Evolutionary conservation across 2,113 vertebrate species (phyloP).

Genomic region (Corvus hawaiiensis): DNA sequence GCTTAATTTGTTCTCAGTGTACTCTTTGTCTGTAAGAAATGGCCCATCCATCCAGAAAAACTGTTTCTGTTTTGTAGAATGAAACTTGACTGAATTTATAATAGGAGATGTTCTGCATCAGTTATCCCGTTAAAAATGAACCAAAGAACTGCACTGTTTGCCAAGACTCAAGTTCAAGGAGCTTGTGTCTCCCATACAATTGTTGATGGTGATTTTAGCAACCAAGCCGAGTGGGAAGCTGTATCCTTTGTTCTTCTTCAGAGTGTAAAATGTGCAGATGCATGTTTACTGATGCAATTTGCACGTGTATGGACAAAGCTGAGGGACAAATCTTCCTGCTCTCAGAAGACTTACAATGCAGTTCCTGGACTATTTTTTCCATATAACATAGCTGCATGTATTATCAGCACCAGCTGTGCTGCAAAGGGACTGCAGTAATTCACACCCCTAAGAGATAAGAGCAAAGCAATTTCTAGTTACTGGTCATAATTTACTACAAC

Average conservation of each 20-base stretch:
- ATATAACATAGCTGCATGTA: background rate
- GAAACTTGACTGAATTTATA: background rate
- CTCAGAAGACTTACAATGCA: background rate
- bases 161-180: background rate
- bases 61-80: background rate
- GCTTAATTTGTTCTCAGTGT: slow-evolving; percentile 14
- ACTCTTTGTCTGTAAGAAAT: slow-evolving; percentile 9
- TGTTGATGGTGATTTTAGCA: background rate
- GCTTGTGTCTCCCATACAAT: background rate
- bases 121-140: slow-evolving; percentile 14
- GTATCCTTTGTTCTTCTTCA: background rate
- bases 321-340: background rate
- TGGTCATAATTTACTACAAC: background rate
- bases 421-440: background rate
- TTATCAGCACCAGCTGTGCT: background rate
- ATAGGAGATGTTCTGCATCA: slow-evolving; percentile 5
- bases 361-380: background rate
- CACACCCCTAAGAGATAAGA: background rate
- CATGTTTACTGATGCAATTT: background rate
- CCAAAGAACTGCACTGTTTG: background rate
- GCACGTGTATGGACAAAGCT: rapidly evolving
- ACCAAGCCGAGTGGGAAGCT: background rate
- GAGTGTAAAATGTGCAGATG: background rate
- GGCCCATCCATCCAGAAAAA: slow-evolving; percentile 25
- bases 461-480: background rate